phyloP scores from a whole-genome alignment of 2,888 invertebrate species.

The Ethmia dodecea region DNA sequence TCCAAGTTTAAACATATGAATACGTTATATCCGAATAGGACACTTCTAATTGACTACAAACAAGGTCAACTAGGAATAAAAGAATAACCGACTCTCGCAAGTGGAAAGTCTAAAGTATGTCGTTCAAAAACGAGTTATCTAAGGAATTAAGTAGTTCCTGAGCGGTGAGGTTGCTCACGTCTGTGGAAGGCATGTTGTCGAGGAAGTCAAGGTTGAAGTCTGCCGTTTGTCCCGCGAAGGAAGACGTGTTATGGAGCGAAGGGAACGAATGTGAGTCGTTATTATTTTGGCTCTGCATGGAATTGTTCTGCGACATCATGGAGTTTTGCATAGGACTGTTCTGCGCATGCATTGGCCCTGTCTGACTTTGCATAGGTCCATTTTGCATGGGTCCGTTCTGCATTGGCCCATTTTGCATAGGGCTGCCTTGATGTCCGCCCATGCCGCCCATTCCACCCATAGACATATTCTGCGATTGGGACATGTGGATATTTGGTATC shows the following conservation, averaged over 20 bases:
- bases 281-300: constrained; percentile 24
- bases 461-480: constrained; percentile 81
- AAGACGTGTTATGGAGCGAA: constrained; percentile 53
- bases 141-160: constrained; percentile 90
- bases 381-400: constrained; percentile 41
- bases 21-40: constrained; percentile 22
- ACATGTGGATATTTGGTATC: constrained; percentile 83
- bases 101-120: constrained; percentile 67
- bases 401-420: constrained; percentile 35
- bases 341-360: constrained; percentile 34
- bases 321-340: constrained; percentile 38
- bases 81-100: constrained; percentile 3
- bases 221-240: constrained; percentile 68
- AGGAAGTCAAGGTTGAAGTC: constrained; percentile 92
- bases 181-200: constrained; percentile 87
- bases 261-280: constrained; percentile 39
- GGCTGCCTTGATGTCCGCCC: constrained; percentile 39
- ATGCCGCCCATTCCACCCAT: constrained; percentile 51
- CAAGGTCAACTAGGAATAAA: constrained; percentile 27
- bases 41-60: constrained; percentile 35
- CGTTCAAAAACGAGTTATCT: constrained; percentile 85
- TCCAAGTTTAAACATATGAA: constrained; percentile 1
- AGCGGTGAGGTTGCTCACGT: constrained; percentile 86
- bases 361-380: constrained; percentile 36
- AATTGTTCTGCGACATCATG: constrained; percentile 37